Conservation (phyloP, 2,113 vertebrate species). For the Poeciliopsis retropinna region DNA sequence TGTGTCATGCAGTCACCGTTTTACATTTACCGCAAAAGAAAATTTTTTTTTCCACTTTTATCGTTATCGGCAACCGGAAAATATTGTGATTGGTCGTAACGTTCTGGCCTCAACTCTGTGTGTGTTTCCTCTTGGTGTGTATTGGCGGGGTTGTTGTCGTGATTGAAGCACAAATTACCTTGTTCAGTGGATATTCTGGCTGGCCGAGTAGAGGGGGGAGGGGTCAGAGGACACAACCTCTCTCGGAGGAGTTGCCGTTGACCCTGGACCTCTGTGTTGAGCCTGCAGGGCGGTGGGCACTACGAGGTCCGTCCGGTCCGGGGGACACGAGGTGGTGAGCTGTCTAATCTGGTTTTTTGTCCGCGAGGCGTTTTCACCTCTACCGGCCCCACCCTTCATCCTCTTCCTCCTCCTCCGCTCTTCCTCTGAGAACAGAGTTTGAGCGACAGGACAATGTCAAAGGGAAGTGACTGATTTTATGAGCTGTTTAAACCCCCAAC, state of each 20-base stretch:
- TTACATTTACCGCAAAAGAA: too few relatives aligned
- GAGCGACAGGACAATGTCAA: constrained; percentile 74
- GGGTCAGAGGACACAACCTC: constrained; percentile 83
- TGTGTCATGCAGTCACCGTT: too few relatives aligned
- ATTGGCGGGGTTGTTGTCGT: constrained; percentile 48
- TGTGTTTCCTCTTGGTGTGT: neutral
- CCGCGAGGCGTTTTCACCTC: constrained; percentile 70
- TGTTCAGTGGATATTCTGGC: constrained; percentile 70
- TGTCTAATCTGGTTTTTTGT: constrained; percentile 83
- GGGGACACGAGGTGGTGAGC: constrained; percentile 64
- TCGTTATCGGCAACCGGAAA: too few relatives aligned
- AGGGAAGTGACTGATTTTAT: constrained; percentile 82
- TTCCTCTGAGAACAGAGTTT: constrained; percentile 69
- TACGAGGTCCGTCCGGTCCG: constrained; percentile 71
- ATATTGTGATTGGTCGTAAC: too few relatives aligned
- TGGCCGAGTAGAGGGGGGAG: constrained; percentile 36
- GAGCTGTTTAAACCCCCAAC: constrained; percentile 71
- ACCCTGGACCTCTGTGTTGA: constrained; percentile 78
- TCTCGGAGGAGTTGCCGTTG: constrained; percentile 81
- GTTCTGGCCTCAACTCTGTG: neutral
- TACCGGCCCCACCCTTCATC: constrained; percentile 55
- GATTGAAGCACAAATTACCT: constrained; percentile 45
- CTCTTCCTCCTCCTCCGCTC: constrained; percentile 53
- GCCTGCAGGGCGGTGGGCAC: constrained; percentile 72
- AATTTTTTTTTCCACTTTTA: too few relatives aligned